A percentile compares a stretch with the other conserved stretches of the same genome.
Evolutionary conservation across 2,797 vertebrate genomes (phyloP).

Genomic region (Xiphophorus birchmanni): DNA sequence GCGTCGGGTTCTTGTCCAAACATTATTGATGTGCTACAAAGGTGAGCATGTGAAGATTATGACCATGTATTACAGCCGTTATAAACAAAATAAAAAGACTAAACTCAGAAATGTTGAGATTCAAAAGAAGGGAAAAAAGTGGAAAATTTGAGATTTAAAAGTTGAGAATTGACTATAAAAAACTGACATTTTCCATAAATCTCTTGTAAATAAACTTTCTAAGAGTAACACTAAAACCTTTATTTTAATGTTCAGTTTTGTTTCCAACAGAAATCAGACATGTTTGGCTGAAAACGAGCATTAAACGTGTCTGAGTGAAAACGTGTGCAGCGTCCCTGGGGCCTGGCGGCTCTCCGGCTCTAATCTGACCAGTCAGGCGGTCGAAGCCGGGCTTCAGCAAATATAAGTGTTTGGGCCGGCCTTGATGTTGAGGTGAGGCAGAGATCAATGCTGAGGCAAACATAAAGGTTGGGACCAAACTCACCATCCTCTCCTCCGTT

Average conservation of each 20-base stretch:
- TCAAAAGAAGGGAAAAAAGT: no score
- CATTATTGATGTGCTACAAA: no score
- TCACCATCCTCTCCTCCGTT: constrained; percentile 36
- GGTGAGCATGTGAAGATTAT: no score
- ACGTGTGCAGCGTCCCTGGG: constrained; percentile 46
- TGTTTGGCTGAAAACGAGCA: neutral
- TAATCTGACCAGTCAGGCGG: constrained; percentile 81
- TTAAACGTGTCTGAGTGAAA: constrained; percentile 27
- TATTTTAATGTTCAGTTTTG: neutral
- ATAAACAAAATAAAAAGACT: no score
- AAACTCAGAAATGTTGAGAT: no score
- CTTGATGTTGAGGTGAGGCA: constrained; percentile 63
- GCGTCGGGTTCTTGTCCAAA: no score
- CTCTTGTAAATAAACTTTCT: no score
- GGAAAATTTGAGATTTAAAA: no score
- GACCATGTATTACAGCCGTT: no score
- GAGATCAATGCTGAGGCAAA: constrained; percentile 76
- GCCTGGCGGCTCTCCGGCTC: constrained; percentile 73
- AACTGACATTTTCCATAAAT: no score
- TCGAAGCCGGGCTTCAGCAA: constrained; percentile 67
- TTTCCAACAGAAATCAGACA: neutral
- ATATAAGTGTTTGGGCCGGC: constrained; percentile 52
- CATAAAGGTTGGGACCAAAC: constrained; percentile 63
- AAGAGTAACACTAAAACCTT: neutral
- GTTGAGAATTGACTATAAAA: no score